Evolutionary conservation across 1,140 invertebrate genomes (phyloP), one percentile per base, ranked within the genome.

Genomic region (Solenopsis invicta): DNA sequence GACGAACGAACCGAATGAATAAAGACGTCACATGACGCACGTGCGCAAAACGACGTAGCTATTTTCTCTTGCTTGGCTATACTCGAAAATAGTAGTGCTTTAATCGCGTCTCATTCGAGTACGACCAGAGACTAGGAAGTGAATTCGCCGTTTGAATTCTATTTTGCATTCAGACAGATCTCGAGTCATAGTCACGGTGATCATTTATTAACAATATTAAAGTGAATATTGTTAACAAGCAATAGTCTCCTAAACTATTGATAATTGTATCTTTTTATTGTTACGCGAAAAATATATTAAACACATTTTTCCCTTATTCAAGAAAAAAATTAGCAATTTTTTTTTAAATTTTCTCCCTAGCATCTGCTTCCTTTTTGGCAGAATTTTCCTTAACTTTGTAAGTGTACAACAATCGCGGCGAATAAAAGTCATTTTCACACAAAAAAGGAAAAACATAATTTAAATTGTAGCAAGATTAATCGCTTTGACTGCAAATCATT

Each of bases 41-140:
- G 41, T 75, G 41, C 41, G 66, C 24, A 74, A 88, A 77, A 37
- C 54, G 64, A 85, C 81, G 18, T 48, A 41, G 75, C 52, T 89
- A 85, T 78, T 86, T 89, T 75, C 77, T 89, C 50, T 80, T 29
- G 6, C 62, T 67, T 18, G 34, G 29, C 16, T 48, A 62, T 52
- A 41, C 4, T 69, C 59, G 37, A 50, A 82, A 82, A 67, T 80
- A 74, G 45, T 80, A 48, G 67, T 67, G 77, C 45, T 78, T 80
- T 80, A 80, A 80, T 80, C 77, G 48, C 62, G 13, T 67, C 8
- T 69, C 29, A 54, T 52, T 67, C 41, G 41, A 48, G 16, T 64
- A 10, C 41, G 56, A n/a, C 62, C 18, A 41, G 21, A 67, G 18
- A 6, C 48, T 69, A 37, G 6, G 1, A 67, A 78, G n/a, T 18